Conservation (phyloP, 2,888 invertebrate species). For the Macrostomum cliftonense region DNA sequence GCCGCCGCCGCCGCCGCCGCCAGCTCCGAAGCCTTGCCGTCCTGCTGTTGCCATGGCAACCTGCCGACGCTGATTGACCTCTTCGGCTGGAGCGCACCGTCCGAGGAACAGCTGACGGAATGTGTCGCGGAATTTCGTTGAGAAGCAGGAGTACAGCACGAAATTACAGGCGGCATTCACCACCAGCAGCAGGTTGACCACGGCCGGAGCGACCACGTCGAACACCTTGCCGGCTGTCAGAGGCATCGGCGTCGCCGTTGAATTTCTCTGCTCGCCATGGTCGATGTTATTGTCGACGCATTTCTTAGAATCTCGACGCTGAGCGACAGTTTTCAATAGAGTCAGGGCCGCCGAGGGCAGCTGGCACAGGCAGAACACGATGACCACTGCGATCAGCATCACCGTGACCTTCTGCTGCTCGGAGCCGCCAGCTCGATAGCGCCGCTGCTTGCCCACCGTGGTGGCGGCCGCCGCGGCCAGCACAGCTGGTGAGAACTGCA, state of each 20-base stretch:
- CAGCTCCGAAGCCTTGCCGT: too few relatives aligned
- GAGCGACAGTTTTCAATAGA: background rate
- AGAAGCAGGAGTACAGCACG: slow-evolving; percentile 56
- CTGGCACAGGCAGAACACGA: slow-evolving; percentile 56
- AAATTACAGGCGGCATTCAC: slow-evolving; percentile 59
- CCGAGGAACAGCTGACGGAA: slow-evolving; percentile 16
- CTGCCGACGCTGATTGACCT: too few relatives aligned
- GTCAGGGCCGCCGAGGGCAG: slow-evolving; percentile 46
- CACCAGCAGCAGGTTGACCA: slow-evolving; percentile 52
- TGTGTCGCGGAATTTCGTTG: slow-evolving; percentile 53
- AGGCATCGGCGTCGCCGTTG: too few relatives aligned
- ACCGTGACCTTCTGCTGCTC: slow-evolving; percentile 49
- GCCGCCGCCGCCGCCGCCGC: too few relatives aligned
- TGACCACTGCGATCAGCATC: slow-evolving; percentile 55
- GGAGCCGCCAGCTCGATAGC: slow-evolving; percentile 10
- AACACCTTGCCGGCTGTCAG: too few relatives aligned
- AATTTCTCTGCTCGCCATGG: too few relatives aligned
- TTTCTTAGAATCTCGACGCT: background rate
- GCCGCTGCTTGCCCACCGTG: too few relatives aligned
- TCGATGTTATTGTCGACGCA: background rate
- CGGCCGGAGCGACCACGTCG: slow-evolving; percentile 45
- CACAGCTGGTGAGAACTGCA: too few relatives aligned
- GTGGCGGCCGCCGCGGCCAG: too few relatives aligned
- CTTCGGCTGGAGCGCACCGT: too few relatives aligned
- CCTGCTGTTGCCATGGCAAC: too few relatives aligned